Conservation (phyloP, 1,140 invertebrate genomes). For the Pteromalus puparum region DNA sequence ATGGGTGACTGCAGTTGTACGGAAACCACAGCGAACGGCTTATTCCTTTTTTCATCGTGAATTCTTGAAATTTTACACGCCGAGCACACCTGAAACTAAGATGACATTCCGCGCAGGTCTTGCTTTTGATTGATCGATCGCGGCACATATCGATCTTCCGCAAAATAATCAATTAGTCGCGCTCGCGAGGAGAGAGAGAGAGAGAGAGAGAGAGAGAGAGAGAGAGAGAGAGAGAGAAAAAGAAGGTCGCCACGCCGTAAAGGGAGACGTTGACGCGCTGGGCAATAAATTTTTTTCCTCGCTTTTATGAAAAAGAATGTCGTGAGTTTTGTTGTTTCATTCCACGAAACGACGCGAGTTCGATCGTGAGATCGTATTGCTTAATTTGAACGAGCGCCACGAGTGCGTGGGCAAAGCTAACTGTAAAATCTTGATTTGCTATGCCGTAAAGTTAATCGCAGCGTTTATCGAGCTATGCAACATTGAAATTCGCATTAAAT, state of each 20-base stretch:
- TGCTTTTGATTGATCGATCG: slow-evolving; percentile 34
- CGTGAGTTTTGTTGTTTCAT: slow-evolving; percentile 22
- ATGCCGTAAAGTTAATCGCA: not conserved
- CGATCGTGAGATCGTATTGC: slow-evolving; percentile 21
- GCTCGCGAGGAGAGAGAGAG: not conserved
- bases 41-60: not conserved
- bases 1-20: not conserved
- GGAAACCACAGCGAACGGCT: not conserved
- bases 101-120: not conserved
- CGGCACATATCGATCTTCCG: slow-evolving; percentile 14
- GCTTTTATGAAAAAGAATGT: slow-evolving; percentile 17
- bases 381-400: not conserved
- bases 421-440: slow-evolving; percentile 13
- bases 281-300: slow-evolving; percentile 6
- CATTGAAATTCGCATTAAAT: not conserved
- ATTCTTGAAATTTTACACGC: slow-evolving; percentile 1
- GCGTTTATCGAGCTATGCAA: not conserved
- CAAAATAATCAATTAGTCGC: slow-evolving; percentile 44
- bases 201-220: not conserved
- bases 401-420: not conserved
- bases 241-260: slow-evolving; percentile 20
- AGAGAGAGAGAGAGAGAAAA: not conserved
- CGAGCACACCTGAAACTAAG: slow-evolving; percentile 9
- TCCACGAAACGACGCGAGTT: slow-evolving; percentile 28
- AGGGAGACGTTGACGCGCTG: slow-evolving; percentile 1